Conservation (phyloP, 2,113 vertebrate species). For the zebrafish (Danio rerio) region DNA sequence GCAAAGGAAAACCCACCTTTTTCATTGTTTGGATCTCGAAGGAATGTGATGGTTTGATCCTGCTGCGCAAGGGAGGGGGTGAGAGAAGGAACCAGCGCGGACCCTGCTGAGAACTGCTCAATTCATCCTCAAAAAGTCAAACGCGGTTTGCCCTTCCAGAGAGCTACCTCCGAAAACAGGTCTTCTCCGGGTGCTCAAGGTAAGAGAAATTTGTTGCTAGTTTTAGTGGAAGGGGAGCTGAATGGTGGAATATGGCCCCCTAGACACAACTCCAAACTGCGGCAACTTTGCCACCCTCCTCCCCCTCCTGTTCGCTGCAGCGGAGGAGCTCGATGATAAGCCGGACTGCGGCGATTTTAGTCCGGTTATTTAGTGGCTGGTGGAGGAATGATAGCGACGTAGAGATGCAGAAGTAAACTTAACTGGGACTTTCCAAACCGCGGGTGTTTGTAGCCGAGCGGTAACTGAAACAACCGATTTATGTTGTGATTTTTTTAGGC, state of each 20-base stretch:
- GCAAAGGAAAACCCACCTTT: constrained; percentile 78
- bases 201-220: neutral
- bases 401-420: neutral
- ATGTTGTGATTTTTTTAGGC: neutral
- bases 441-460: neutral
- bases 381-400: neutral
- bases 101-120: constrained; percentile 20
- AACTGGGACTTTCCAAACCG: constrained; percentile 24
- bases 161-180: constrained; percentile 54
- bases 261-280: constrained; percentile 74
- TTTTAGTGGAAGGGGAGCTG: neutral
- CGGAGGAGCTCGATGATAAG: constrained; percentile 60
- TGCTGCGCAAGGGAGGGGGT: constrained; percentile 67
- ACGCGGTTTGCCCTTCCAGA: constrained; percentile 50
- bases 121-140: constrained; percentile 41
- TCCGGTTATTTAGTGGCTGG: neutral
- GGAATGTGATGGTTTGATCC: constrained; percentile 82
- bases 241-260: constrained; percentile 1
- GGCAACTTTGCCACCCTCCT: constrained; percentile 74
- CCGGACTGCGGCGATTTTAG: constrained; percentile 53
- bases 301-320: constrained; percentile 53
- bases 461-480: neutral
- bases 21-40: constrained; percentile 79
- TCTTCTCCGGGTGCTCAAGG: constrained; percentile 61
- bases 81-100: constrained; percentile 58